A percentile compares a stretch with the other conserved stretches of the same genome.
Conservation (phyloP, 2,888 invertebrate genomes). For the Drosophila aldrichi region DNA sequence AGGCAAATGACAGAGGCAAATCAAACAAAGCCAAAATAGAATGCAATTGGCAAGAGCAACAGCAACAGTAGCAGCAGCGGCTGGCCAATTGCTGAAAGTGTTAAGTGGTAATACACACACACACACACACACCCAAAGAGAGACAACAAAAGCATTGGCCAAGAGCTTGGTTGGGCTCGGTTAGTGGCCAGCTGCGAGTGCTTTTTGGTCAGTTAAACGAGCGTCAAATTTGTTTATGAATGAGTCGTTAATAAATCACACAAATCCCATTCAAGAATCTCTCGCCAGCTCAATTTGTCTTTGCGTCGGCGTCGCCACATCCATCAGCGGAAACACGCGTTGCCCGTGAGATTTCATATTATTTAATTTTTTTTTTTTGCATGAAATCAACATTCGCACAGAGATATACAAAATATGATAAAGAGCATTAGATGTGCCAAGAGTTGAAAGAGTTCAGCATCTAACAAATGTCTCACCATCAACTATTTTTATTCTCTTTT, state of each 20-base stretch:
- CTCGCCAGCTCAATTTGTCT: slow-evolving; percentile 54
- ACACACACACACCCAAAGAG: slow-evolving; percentile 19
- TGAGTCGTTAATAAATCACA: slow-evolving; percentile 69
- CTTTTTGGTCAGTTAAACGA: slow-evolving; percentile 36
- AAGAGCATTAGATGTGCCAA: slow-evolving; percentile 35
- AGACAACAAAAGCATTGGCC: slow-evolving; percentile 18
- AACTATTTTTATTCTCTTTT: slow-evolving; percentile 17
- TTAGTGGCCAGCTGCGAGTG: slow-evolving; percentile 39
- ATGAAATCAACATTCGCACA: slow-evolving; percentile 50
- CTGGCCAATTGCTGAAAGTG: slow-evolving; percentile 58
- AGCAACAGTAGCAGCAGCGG: slow-evolving; percentile 21
- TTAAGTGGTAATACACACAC: slow-evolving; percentile 58
- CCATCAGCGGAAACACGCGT: slow-evolving; percentile 53
- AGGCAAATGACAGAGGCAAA: slow-evolving; percentile 42
- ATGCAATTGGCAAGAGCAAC: slow-evolving; percentile 34
- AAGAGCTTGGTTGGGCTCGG: slow-evolving; percentile 24
- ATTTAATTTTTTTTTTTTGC: slow-evolving; percentile 28
- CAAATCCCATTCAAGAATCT: slow-evolving; percentile 61
- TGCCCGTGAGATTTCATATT: slow-evolving; percentile 24
- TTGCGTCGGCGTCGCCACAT: slow-evolving; percentile 46
- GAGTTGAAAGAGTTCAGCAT: slow-evolving; percentile 15
- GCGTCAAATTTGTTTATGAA: slow-evolving; percentile 65
- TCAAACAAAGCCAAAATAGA: slow-evolving; percentile 60
- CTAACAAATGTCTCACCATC: slow-evolving; percentile 42
- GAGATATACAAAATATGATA: slow-evolving; percentile 35